Conservation (phyloP, 2,113 vertebrate genomes). For the Xiphophorus hellerii region DNA sequence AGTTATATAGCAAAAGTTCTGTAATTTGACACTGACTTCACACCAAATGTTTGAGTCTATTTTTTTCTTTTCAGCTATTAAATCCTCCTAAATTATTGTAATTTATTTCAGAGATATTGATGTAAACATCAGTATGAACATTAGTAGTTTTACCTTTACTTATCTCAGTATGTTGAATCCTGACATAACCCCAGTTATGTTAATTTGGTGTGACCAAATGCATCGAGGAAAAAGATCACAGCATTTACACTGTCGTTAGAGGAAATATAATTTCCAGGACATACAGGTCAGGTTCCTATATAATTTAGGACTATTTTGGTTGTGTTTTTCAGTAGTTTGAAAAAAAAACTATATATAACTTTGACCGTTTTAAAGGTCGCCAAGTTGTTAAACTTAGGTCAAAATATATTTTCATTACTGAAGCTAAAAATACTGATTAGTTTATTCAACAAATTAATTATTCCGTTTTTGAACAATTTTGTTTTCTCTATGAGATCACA, state of each 20-base stretch:
- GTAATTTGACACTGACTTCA: conserved; percentile 14
- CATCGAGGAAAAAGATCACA: too few species aligned
- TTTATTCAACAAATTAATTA: neutral
- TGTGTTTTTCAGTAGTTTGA: too few species aligned
- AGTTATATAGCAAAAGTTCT: conserved; percentile 5
- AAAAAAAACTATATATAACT: too few species aligned
- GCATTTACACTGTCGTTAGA: neutral
- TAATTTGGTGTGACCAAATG: neutral
- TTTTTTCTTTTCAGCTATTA: neutral
- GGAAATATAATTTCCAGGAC: neutral
- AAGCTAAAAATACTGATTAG: neutral
- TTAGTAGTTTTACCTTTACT: neutral
- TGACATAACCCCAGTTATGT: neutral
- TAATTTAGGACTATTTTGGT: too few species aligned
- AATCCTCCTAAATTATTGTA: too few species aligned
- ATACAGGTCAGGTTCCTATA: neutral
- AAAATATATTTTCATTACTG: neutral
- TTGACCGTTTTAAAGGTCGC: too few species aligned
- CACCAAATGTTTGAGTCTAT: conserved; percentile 11
- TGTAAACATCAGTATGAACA: neutral
- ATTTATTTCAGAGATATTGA: neutral
- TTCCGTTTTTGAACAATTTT: neutral
- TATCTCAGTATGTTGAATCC: neutral
- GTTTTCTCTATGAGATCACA: neutral
- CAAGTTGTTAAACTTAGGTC: too few species aligned